Base-by-base conservation (phyloP, 2,797 vertebrate genomes). In the Melanogrammus aeglefinus region DNA sequence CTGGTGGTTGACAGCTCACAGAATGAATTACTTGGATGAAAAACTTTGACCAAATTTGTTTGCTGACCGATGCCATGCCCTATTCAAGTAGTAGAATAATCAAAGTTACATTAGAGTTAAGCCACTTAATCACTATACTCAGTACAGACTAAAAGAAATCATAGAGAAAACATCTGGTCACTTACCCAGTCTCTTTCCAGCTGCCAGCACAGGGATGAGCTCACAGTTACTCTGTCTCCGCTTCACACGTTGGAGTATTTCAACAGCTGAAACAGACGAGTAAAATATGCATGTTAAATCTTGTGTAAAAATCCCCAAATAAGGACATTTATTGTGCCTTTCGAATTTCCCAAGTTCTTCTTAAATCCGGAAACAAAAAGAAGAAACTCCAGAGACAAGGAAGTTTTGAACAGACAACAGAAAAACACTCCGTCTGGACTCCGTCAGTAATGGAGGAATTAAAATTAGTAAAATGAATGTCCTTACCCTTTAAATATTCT, bases 111-210 rank as follows among this genome's bases (percentile, higher is more conserved):
- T 44, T 4, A 2, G 13, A 38, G 36, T 38, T 38, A 38, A 38
- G 36, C 36, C 36, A 38, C 36, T 38, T 38, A 6, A 38, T 38
- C 36, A 38, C 36, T 38, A 38, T 38, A 38, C 36, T 1, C 51
- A 57, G 51, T 57, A 57, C 21, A n/a, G 51, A 57, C 51, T n/a
- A 3, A 51, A 51, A 51, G 16, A 51, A 12, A 44, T 44, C 44
- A 47, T 47, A 16, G 44, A 47, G 51, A 57, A 57, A 66, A 66
- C n/a, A 27, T 66, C 57, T 66, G n/a, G n/a, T 66, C 57, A 66
- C 91, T 85, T 87, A 92, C 91, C 21, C 57, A 92, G 74, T 44
- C 80, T 86, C n/a, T 0, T 33, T 75, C 33, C 7, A 1, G 76
- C 41, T 0, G 0, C 57, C 71, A 92, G 81, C 24, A 0, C 0